Base-by-base conservation (phyloP, 2,113 vertebrate species). In the Podilymbus podiceps region DNA sequence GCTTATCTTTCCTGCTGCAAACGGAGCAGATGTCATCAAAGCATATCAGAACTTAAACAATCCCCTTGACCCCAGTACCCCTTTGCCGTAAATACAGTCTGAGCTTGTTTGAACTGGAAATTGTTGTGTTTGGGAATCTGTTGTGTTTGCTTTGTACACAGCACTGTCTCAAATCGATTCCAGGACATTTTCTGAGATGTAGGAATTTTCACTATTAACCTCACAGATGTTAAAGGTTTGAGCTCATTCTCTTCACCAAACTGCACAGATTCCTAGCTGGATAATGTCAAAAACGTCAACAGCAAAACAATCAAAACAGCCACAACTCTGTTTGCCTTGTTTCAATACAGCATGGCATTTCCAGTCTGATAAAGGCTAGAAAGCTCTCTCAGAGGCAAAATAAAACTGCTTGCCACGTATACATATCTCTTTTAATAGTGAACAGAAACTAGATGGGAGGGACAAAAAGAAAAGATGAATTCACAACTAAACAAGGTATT, bases 1-100 rank as follows among this genome's bases (percentile, higher is more conserved):
- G 89, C 92, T 96, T 95, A 92, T 97, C 93, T 96, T 91, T 80
- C 74, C 94, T 95, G 90, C 83, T 97, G 80, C 76, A 96, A 97
- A 93, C 0, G 2, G 5, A 78, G 89, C 59, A 58, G 75, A 83
- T 82, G 77, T 76, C 83, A 97, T 95, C 94, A 97, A 96, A 97
- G 94, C 30, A 12, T 58, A 96, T 83, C 58, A 80, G 38, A 91
- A 91, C 56, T 88, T 91, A 69, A 94, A 94, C 80, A 97, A 79
- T 76, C 44, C 82, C 89, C 84, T 74, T 31, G 72, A 81, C 78
- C 91, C 64, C 83, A 40, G 64, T 6, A 60, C 35, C 33, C 47
- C 56, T 79, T 68, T 50, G 31, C 82, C 85, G 88, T 88, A 95
- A 97, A 89, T 76, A 89, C 83, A 81, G 44, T 2, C 82, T 73